Conservation (phyloP, 2,113 vertebrate genomes). For the Chaetodon trifascialis region DNA sequence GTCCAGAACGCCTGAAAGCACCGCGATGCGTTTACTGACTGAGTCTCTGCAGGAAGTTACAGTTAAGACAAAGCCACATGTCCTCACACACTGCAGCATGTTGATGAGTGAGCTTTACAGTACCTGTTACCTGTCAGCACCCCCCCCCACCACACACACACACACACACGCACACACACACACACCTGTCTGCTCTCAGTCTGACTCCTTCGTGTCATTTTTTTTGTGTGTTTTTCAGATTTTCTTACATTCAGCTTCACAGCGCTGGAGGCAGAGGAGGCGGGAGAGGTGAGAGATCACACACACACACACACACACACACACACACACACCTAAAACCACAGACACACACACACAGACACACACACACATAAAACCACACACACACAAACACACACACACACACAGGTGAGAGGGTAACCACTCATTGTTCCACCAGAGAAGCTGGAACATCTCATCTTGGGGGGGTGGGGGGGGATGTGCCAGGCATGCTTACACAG, state of each 20-base stretch:
- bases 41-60: too few relatives aligned
- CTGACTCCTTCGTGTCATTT: not conserved
- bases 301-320: slow-evolving; percentile 28
- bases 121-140: too few relatives aligned
- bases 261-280: slow-evolving; percentile 51
- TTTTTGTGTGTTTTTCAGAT: slow-evolving; percentile 63
- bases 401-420: slow-evolving; percentile 26
- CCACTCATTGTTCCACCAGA: not conserved
- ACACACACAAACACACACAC: not conserved
- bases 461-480: not conserved
- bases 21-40: too few relatives aligned
- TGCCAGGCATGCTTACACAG: not conserved
- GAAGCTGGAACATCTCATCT: not conserved
- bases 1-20: too few relatives aligned
- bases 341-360: slow-evolving; percentile 5
- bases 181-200: not conserved
- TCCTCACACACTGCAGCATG: too few relatives aligned
- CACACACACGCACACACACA: too few relatives aligned
- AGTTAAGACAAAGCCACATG: too few relatives aligned
- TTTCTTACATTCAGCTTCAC: slow-evolving; percentile 60
- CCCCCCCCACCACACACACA: too few relatives aligned
- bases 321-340: not conserved
- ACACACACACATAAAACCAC: slow-evolving; percentile 32
- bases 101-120: too few relatives aligned
- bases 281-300: slow-evolving; percentile 36